Evolutionary conservation across 2,113 vertebrate species (phyloP).

Genomic region (Danionella cerebrum): DNA sequence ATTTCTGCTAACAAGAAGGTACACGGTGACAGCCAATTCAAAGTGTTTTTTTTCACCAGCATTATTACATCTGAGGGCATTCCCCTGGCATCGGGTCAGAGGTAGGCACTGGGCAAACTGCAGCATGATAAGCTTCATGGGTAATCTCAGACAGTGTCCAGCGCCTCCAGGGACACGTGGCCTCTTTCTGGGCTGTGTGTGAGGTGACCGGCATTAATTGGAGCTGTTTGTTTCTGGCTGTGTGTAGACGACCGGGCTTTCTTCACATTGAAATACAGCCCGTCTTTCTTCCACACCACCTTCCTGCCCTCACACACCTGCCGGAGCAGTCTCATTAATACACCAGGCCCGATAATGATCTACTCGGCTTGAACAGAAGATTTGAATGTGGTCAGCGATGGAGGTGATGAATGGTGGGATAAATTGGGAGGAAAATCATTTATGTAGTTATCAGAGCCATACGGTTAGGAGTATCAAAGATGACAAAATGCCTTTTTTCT

Average conservation of each 20-base stretch:
- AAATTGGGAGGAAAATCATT: neutral
- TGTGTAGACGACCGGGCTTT: conserved; percentile 2
- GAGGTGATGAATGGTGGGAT: neutral
- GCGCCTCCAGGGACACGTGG: conserved; percentile 3
- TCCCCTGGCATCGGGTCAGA: conserved; percentile 7
- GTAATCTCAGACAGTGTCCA: conserved; percentile 3
- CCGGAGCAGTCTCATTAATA: conserved; percentile 19
- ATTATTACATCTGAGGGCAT: conserved; percentile 30
- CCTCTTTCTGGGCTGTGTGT: conserved; percentile 7
- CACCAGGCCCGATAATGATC: neutral
- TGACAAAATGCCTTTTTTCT: too few relatives aligned
- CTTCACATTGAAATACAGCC: neutral
- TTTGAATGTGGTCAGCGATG: neutral
- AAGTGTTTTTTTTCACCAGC: neutral
- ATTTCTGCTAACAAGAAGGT: neutral
- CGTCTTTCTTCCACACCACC: neutral
- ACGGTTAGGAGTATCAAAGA: too few relatives aligned
- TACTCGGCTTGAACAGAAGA: neutral
- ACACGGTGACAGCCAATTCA: neutral
- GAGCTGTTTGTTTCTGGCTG: conserved; percentile 27
- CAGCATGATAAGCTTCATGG: conserved; percentile 20
- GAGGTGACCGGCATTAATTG: conserved; percentile 33
- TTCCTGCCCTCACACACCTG: neutral
- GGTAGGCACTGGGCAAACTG: neutral
- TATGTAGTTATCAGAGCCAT: neutral